Base-by-base conservation (phyloP, 2,113 vertebrate species). In the Hiodon alosoides region DNA sequence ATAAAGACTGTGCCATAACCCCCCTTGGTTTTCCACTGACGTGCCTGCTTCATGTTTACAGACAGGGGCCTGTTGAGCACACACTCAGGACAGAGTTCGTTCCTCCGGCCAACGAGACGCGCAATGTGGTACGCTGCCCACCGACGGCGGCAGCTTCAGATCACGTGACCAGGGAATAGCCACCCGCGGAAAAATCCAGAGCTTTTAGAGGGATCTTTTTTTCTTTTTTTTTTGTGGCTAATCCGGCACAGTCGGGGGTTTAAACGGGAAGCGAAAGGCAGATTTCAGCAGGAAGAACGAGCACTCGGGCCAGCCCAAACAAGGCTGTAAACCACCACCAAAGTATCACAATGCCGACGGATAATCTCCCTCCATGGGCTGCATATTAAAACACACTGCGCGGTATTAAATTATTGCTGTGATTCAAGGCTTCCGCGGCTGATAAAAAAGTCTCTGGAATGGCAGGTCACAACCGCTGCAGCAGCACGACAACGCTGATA, bases 151-250 rank as follows among this genome's bases (percentile, higher is more conserved):
- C 16, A 7, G 5, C 7, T 47, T 48, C 6, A 9, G 46, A 7
- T 66, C 14, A 3, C 31, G 31, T 48, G 52, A 50, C 59, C 61
- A 10, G 5, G 10, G 59, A 54, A 73, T 14, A 5, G 61, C 51
- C 31, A 5, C 46, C 47, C 57, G n/a, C 51, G 7, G 50, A 61
- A 51, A 65, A n/a, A 73, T 73, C 61, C 61, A 13, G n/a, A n/a
- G 31, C n/a, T 66, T 11, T 53, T n/a, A 64, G 52, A 64, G 61
- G 60, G 61, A 73, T 55, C 2, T 8, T 66, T 10, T 54, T 53
- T 73, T 54, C 65, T 53, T 73, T 66, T 73, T 54, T 50, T 69
- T 61, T 55, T 66, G 51, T 66, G 51, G 72, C 65, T 73, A 47
- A 65, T 73, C 59, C 11, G 46, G 16, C 17, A n/a, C 9, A 8